Percentiles rank a stretch among this genome's conserved stretches.
These are phyloP conservation scores for Stegastes partitus DNA, from an alignment of 2,113 vertebrate species.

Conservation along the genomic window DNA sequence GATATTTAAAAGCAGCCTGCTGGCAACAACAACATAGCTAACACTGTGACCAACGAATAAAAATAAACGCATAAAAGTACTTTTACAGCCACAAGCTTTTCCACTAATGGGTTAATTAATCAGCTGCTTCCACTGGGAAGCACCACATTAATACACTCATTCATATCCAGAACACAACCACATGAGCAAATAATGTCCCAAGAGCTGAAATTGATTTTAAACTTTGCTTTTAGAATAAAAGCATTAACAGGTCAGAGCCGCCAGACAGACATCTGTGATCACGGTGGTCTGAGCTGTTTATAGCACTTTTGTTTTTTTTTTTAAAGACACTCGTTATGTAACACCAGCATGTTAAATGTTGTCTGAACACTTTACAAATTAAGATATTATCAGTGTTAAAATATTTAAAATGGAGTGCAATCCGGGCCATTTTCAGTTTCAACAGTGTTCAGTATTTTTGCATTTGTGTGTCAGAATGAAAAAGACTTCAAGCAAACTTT, in stretches of 20 bases:
- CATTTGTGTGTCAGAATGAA: too few relatives aligned
- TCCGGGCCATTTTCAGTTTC: too few relatives aligned
- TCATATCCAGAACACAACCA: not conserved
- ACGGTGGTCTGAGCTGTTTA: not conserved
- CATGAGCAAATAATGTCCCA: not conserved
- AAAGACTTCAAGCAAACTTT: too few relatives aligned
- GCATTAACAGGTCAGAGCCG: not conserved
- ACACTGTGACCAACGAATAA: conserved; percentile 28
- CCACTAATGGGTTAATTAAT: not conserved
- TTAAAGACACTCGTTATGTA: not conserved
- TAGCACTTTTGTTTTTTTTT: not conserved
- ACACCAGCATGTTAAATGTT: too few relatives aligned
- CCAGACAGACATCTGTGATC: not conserved
- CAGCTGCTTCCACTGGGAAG: not conserved
- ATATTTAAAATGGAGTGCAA: too few relatives aligned
- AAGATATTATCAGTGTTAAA: too few relatives aligned
- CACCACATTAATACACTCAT: not conserved
- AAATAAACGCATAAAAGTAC: not conserved
- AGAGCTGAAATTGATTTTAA: not conserved
- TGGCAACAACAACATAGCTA: not conserved
- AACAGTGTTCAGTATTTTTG: too few relatives aligned
- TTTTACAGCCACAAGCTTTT: conserved; percentile 1
- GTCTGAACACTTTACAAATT: too few relatives aligned
- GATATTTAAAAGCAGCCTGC: not conserved
- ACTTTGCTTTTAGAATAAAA: not conserved